Percentiles rank a stretch among this genome's conserved stretches.
phyloP scores from a whole-genome alignment of 2,113 vertebrate genomes.

The Pundamilia nyererei region DNA sequence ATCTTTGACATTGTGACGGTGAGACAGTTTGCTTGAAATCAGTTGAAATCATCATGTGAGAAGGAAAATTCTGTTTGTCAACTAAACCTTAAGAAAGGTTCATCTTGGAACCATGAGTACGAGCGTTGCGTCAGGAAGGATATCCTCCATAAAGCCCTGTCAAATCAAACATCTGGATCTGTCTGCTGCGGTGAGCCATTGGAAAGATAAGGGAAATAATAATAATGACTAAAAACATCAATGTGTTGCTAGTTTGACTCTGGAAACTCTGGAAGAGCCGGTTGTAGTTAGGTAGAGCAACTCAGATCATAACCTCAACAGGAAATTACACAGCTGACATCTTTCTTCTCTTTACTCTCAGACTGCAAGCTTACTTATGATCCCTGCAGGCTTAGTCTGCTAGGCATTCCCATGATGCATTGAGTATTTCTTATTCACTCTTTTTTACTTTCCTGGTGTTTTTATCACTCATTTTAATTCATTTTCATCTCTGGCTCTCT shows the following conservation, averaged over 20 bases:
- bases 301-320: neutral
- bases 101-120: neutral
- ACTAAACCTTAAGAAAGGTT: neutral
- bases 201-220: neutral
- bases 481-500: neutral
- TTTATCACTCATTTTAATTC: neutral
- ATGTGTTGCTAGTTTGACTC: neutral
- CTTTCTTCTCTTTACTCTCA: neutral
- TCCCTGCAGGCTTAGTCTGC: neutral
- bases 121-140: neutral
- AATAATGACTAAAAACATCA: neutral
- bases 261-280: neutral
- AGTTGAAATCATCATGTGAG: neutral
- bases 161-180: neutral
- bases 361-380: neutral
- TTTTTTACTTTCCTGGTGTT: neutral
- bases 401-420: neutral
- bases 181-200: neutral
- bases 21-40: neutral
- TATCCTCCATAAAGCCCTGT: neutral
- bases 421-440: neutral
- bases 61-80: neutral
- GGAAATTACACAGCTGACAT: neutral
- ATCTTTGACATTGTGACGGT: neutral
- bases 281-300: neutral